A percentile compares a stretch with the other conserved stretches of the same genome.
Evolutionary conservation across 2,113 vertebrate genomes (phyloP).

Genomic region (Steatornis caripensis): DNA sequence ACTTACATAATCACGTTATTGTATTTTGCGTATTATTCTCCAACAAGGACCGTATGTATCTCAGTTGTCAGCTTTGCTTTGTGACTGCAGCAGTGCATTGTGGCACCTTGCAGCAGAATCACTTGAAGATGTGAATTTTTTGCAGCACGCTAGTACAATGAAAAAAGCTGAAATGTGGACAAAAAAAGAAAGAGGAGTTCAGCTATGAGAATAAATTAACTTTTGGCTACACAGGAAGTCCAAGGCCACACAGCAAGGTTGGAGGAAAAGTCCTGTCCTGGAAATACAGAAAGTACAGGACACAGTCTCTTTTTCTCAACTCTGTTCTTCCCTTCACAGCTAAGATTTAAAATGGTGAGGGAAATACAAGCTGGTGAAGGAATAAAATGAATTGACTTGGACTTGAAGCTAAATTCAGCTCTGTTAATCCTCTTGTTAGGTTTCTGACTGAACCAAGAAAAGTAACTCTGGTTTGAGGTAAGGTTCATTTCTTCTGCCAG

Average conservation of each 20-base stretch:
- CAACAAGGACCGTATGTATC: neutral
- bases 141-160: neutral
- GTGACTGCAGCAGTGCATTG: neutral
- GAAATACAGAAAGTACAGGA: neutral
- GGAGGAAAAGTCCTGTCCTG: neutral
- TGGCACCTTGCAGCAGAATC: neutral
- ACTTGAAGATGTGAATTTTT: neutral
- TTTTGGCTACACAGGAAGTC: neutral
- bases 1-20: neutral
- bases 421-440: neutral
- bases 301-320: neutral
- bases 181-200: neutral
- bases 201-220: neutral
- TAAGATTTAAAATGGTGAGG: neutral
- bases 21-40: neutral
- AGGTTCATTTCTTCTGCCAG: neutral
- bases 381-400: neutral
- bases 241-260: neutral
- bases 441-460: neutral
- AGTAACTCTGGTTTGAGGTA: neutral
- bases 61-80: neutral
- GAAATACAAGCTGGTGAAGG: neutral
- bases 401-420: neutral
- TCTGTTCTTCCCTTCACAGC: neutral
- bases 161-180: neutral